Base-by-base conservation (phyloP, 1,140 invertebrate genomes). In the Bombus confusus region DNA sequence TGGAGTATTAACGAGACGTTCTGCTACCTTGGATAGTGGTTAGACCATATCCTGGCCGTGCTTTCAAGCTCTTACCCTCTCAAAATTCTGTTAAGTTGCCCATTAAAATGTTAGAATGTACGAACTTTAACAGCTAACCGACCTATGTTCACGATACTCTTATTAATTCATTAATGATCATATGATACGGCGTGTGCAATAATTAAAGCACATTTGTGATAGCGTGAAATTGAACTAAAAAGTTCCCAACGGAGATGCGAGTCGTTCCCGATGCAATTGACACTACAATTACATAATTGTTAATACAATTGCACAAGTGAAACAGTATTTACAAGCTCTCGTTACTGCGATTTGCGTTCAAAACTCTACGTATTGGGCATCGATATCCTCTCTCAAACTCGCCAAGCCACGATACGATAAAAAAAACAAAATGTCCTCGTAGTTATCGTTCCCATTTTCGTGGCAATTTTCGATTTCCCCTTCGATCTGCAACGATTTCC, bases 401-500 rank as follows among this genome's bases (percentile, higher is more conserved):
- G 31, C 39, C 15, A 3, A 62, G 28, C 28, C 28, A 59, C 25
- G 12, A 31, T 15, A 73, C 34, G 43, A 25, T 52, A 43, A 59
- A 66, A 59, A 66, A 83, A 76, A 22, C 59, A 59, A 76, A 64
- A 68, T 39, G 37, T n/a, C 62, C 43, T 41, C 71, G 39, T 18
- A 22, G 39, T n/a, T 62, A 74, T 62, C 41, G 80, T n/a, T 75
- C 43, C 71, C 37, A 28, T 76, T 57, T 22, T 4, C 37, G 69
- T 15, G 22, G 25, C 22, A 41, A 28, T 62, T 74, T 74, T 41
- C 80, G 69, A 81, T 66, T 62, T 31, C 28, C 68, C 80, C 69
- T 34, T 81, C 52, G 47, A 62, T 31, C 37, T 37, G 79, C 39
- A 31, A 25, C 69, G 69, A 81, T 75, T 82, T 64, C 72, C 72